Conservation (phyloP, 2,888 invertebrate species). For the Merodon equestris region DNA sequence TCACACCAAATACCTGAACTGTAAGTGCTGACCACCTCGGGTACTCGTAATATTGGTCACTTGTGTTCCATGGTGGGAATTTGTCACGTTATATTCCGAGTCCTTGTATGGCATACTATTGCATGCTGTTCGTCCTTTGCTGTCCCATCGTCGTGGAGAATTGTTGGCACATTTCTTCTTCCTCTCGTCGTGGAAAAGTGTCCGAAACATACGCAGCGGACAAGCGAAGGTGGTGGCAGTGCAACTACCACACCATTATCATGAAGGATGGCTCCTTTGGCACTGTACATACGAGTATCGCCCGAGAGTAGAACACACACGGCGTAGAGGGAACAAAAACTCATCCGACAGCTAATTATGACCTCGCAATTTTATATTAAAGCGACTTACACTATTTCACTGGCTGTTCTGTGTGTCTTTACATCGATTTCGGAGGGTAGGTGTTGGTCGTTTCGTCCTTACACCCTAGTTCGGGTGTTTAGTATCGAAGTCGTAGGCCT, state of each 20-base stretch:
- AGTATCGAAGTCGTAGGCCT: background rate
- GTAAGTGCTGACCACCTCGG: slow-evolving; percentile 1
- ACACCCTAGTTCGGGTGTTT: background rate
- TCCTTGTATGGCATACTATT: slow-evolving; percentile 53
- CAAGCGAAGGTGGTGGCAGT: slow-evolving; percentile 48
- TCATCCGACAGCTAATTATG: slow-evolving; percentile 77
- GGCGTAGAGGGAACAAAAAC: slow-evolving; percentile 55
- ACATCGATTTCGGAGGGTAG: slow-evolving; percentile 65
- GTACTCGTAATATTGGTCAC: slow-evolving; percentile 54
- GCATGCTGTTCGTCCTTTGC: slow-evolving; percentile 2
- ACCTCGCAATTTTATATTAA: slow-evolving; percentile 76
- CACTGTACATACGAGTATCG: slow-evolving; percentile 27
- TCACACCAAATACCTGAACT: background rate
- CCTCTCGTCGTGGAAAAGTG: slow-evolving; percentile 10
- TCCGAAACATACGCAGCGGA: slow-evolving; percentile 50
- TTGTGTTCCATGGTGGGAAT: slow-evolving; percentile 66
- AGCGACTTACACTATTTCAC: slow-evolving; percentile 58
- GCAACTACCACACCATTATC: slow-evolving; percentile 56
- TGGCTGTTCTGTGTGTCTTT: slow-evolving; percentile 18
- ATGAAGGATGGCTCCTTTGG: slow-evolving; percentile 68
- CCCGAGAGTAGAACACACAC: slow-evolving; percentile 53
- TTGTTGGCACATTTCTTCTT: slow-evolving; percentile 55
- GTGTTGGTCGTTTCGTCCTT: slow-evolving; percentile 33
- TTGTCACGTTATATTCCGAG: slow-evolving; percentile 66
- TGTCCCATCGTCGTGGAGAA: slow-evolving; percentile 21